These are phyloP conservation scores for Catostylus mosaicus DNA, from an alignment of 30 jellyfish, hydroid and myxozoan species.

Conservation along the genomic window DNA sequence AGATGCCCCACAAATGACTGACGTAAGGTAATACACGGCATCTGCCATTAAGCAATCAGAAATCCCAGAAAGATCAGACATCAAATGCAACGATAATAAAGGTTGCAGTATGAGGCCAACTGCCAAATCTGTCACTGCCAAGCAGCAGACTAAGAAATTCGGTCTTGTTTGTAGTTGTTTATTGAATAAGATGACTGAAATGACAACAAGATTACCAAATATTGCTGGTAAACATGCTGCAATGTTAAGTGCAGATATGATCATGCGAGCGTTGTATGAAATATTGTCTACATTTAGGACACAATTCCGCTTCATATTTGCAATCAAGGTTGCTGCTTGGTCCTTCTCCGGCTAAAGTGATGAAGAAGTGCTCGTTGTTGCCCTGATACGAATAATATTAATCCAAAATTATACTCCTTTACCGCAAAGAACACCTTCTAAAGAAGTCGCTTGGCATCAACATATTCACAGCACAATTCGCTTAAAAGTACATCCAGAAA, in stretches of 20 bases:
- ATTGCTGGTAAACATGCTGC: not conserved
- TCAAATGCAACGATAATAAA: constrained; percentile 6
- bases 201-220: constrained; percentile 7
- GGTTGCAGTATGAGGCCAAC: constrained; percentile 40
- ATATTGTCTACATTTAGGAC: not conserved
- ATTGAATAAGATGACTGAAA: not conserved
- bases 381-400: not conserved
- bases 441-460: not conserved
- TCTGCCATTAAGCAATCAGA: constrained; percentile 6
- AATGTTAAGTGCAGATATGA: not conserved
- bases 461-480: not conserved
- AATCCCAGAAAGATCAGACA: not conserved
- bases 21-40: constrained; percentile 7
- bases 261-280: not conserved
- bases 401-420: not conserved
- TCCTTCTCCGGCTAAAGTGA: not conserved
- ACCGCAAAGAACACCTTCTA: not conserved
- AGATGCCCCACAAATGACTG: constrained; percentile 37
- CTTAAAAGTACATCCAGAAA: too few relatives aligned
- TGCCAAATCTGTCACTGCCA: constrained; percentile 37
- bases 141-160: not conserved
- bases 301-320: not conserved
- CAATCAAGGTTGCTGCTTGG: not conserved
- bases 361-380: not conserved
- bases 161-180: constrained; percentile 14